Evolutionary conservation across 2,797 vertebrate species (phyloP), one percentile per base, ranked within the genome.

Genomic region (Fringilla coelebs): DNA sequence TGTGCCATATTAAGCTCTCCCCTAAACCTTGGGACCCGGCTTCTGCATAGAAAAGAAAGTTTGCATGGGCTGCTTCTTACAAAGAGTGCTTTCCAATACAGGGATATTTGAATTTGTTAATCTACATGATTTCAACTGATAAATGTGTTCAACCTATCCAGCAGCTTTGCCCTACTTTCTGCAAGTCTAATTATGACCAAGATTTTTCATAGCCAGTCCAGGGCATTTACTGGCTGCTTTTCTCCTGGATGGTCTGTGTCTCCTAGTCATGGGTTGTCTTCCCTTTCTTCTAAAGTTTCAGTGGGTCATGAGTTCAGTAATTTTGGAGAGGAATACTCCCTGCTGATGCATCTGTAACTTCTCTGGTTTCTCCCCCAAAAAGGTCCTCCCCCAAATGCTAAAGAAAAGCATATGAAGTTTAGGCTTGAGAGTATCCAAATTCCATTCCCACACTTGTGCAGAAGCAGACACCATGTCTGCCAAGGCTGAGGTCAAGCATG

Each of bases 371-470:
- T 46, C 21, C 82, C 65, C 7, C 0, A 5, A 25, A 63, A 81
- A 80, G 10, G 22, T 74, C 45, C 55, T 83, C 58, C 65, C 62
- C 45, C 6, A 3, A 76, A 73, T 88, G 52, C 65, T 79, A 80
- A 88, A 81, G 80, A 67, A 90, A 84, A 94, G 71, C 74, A 38
- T 49, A 81, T 17, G 17, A 89, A 89, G 29, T 17, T 72, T 36
- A 77, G 63, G 63, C 41, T 85, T 65, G 41, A 17, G 71, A 67
- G 57, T 60, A 81, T 90, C 75, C 73, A 70, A 88, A 96, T 95
- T 96, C 94, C 94, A 88, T 95, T 96, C 94, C 93, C 91, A 95
- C 90, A 90, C 85, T 93, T 22, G 66, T 46, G 70, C 43, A 71
- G 87, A 84, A 65, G 77, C 92, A 95, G 73, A 91, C 83, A 88